A percentile compares a stretch with the other conserved stretches of the same genome.
Evolutionary conservation across 2,797 vertebrate genomes (phyloP).

Genomic region (Diglossa cyanea): DNA sequence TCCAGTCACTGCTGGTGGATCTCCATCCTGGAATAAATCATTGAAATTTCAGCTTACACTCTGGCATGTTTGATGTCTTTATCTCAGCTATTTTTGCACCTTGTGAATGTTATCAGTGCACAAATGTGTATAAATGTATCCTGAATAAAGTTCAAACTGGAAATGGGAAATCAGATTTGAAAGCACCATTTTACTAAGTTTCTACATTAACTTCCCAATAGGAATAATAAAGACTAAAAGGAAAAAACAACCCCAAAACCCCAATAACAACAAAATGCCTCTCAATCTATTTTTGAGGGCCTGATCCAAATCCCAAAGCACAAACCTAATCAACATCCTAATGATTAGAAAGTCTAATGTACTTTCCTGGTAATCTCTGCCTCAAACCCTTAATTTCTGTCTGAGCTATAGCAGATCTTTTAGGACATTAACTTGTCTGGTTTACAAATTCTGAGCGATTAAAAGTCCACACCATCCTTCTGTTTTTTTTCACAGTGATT

Average conservation of each 20-base stretch:
- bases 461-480: neutral
- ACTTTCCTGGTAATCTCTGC: conserved; percentile 58
- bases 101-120: fast-evolving
- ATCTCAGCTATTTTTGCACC: neutral
- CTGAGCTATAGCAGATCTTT: conserved; percentile 31
- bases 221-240: conserved; percentile 22
- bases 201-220: conserved; percentile 10
- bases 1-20: neutral
- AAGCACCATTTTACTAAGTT: neutral
- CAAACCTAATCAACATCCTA: conserved; percentile 61
- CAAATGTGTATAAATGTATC: neutral
- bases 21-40: neutral
- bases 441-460: conserved; percentile 26
- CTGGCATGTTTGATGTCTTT: neutral
- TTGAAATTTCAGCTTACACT: neutral
- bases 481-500: neutral
- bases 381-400: conserved; percentile 62
- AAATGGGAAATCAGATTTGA: neutral
- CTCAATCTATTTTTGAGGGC: conserved; percentile 47
- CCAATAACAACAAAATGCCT: conserved; percentile 39
- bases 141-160: neutral
- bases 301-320: conserved; percentile 64
- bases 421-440: conserved; percentile 29
- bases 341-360: conserved; percentile 62
- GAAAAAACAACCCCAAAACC: conserved; percentile 23